These are phyloP conservation scores for Caerostris darwini DNA, from an alignment of 1,140 invertebrate species.

Conservation along the genomic window DNA sequence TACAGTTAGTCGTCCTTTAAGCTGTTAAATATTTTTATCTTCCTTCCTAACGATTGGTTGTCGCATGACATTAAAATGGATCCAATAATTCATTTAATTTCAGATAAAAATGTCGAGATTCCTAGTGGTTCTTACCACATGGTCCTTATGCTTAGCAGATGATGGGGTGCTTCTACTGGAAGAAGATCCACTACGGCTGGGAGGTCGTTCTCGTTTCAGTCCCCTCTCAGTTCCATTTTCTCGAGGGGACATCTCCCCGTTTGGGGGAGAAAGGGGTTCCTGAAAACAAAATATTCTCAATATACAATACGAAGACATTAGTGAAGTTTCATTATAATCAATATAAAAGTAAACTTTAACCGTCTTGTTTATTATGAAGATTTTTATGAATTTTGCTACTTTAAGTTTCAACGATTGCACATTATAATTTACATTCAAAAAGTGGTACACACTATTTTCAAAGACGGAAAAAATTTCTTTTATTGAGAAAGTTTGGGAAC, in stretches of 20 bases:
- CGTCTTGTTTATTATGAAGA: too few species aligned
- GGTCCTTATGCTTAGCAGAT: constrained; percentile 92
- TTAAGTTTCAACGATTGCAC: too few species aligned
- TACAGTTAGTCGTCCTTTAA: too few species aligned
- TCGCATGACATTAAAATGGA: too few species aligned
- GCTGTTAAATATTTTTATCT: too few species aligned
- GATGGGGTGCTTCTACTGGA: constrained; percentile 88
- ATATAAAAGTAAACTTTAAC: too few species aligned
- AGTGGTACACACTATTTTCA: not conserved
- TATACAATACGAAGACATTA: not conserved
- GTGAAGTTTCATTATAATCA: too few species aligned
- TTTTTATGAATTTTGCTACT: too few species aligned
- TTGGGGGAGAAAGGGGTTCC: constrained; percentile 88
- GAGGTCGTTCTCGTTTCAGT: constrained; percentile 78
- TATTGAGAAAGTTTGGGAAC: constrained; percentile 41
- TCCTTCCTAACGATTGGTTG: too few species aligned
- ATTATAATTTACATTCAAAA: not conserved
- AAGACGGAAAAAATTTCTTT: not conserved
- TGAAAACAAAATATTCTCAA: constrained; percentile 81
- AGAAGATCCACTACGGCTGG: constrained; percentile 78
- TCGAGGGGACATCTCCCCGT: constrained; percentile 86
- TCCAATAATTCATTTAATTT: too few species aligned
- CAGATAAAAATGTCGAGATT: too few species aligned
- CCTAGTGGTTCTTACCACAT: constrained; percentile 33
- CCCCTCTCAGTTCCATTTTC: constrained; percentile 89